A percentile compares a stretch with the other conserved stretches of the same genome.
These are phyloP conservation scores for Esperia sulphurella DNA, from an alignment of 2,888 invertebrate species.

Conservation along the genomic window DNA sequence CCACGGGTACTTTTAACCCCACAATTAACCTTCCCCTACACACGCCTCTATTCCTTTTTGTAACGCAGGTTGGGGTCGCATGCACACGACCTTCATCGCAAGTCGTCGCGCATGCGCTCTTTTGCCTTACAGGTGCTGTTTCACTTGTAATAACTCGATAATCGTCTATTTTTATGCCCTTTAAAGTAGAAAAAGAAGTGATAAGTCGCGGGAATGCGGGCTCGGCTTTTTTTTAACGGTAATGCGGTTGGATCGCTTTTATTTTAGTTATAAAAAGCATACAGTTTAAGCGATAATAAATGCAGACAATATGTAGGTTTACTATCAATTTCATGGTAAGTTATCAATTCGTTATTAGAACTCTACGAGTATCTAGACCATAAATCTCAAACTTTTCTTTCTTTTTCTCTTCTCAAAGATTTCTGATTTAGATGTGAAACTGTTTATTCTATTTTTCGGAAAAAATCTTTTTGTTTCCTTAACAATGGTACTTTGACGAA, in stretches of 20 bases:
- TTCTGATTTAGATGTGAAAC: no score
- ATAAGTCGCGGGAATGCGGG: slow-evolving; percentile 27
- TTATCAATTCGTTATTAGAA: no score
- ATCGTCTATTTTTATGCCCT: slow-evolving; percentile 32
- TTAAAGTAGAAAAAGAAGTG: slow-evolving; percentile 20
- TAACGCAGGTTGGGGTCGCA: slow-evolving; percentile 28
- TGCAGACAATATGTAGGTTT: background rate
- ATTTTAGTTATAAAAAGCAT: slow-evolving; percentile 6
- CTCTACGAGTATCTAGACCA: no score
- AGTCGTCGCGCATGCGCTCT: slow-evolving; percentile 31
- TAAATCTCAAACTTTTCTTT: no score
- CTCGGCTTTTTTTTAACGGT: slow-evolving; percentile 30
- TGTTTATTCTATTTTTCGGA: no score
- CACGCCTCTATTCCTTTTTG: slow-evolving; percentile 8
- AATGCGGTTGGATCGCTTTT: slow-evolving; percentile 17
- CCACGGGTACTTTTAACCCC: background rate
- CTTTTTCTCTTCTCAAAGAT: no score
- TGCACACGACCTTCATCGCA: slow-evolving; percentile 37
- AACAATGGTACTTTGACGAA: no score
- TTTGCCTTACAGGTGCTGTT: slow-evolving; percentile 54
- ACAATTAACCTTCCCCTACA: slow-evolving; percentile 2
- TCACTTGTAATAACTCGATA: slow-evolving; percentile 59
- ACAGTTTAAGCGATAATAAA: background rate
- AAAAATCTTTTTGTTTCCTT: no score
- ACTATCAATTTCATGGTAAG: no score